Evolutionary conservation across 2,113 vertebrate genomes (phyloP), one percentile per base, ranked within the genome.

Genomic region (Gasterosteus aculeatus): DNA sequence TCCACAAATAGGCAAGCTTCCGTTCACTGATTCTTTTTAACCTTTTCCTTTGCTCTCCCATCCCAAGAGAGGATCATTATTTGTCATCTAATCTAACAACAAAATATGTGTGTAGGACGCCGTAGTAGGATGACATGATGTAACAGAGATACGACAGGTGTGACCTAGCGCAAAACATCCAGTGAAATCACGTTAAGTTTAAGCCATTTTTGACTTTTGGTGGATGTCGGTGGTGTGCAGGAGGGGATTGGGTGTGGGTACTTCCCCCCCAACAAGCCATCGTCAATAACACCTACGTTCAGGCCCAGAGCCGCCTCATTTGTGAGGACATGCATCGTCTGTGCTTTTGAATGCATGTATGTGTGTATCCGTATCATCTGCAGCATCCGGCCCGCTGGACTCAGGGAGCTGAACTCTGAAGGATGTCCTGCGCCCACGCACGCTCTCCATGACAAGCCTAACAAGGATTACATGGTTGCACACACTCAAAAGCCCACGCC

Each of bases 361-460:
- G 83, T 61, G 68, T 46, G 49, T 12, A 58, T 72, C 62, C 33
- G n/a, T 19, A 49, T 70, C 22, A 80, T 85, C 77, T 85, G 75
- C 77, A 89, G 88, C 90, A 91, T 91, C 83, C 89, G 88, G 79
- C 57, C 60, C 47, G 64, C 65, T 82, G 80, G 64, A 75, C 82
- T 89, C 84, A 89, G 83, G 72, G 69, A 89, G 84, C 82, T 88
- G 78, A 81, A 82, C 77, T 86, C 47, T 76, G 56, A 80, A 86
- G 84, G 89, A 91, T 91, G 90, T 79, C 77, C 85, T 85, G 84
- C 76, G 70, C 90, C 89, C 88, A 88, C 87, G 80, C 88, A 85
- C 61, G 31, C 80, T 69, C 67, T 77, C 58, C 31, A 74, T 31
- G 67, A 82, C 26, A 78, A 84, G 53, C 69, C 87, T 91, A 81